Evolutionary conservation across 2,113 vertebrate genomes (phyloP).

Genomic region (Thalassoma bifasciatum): DNA sequence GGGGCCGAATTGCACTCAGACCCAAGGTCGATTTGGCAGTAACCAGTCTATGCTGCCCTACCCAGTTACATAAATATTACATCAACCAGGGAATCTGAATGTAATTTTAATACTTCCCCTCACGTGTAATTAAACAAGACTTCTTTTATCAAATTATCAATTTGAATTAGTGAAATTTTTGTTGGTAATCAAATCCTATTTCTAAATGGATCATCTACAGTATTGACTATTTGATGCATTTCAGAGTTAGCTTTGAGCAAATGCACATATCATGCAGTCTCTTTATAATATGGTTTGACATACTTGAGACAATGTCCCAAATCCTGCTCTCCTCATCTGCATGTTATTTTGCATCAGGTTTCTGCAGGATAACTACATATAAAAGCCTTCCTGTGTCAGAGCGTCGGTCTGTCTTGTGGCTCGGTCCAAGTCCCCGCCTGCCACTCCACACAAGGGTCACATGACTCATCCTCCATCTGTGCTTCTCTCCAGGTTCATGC

Average conservation of each 20-base stretch:
- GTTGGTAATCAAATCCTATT: background rate
- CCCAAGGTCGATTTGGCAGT: conserved; percentile 18
- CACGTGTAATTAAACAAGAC: conserved; percentile 44
- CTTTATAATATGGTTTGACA: too few species aligned
- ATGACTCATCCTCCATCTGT: conserved; percentile 79
- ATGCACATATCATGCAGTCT: too few species aligned
- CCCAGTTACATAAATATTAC: conserved; percentile 23
- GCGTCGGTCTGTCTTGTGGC: conserved; percentile 19
- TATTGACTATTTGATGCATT: too few species aligned
- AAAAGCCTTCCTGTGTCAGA: conserved; percentile 17
- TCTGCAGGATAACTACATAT: conserved; percentile 25
- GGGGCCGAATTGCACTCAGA: conserved; percentile 28
- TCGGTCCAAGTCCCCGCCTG: conserved; percentile 46
- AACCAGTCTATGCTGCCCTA: conserved; percentile 22
- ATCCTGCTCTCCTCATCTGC: background rate
- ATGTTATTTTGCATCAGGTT: background rate
- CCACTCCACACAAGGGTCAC: conserved; percentile 61
- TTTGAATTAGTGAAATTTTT: conserved; percentile 14
- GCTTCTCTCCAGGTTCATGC: conserved; percentile 69
- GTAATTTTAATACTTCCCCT: conserved; percentile 27
- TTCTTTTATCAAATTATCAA: conserved; percentile 3
- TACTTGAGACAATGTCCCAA: background rate
- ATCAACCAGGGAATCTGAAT: conserved; percentile 46
- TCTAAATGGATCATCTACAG: too few species aligned
- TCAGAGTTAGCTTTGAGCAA: too few species aligned